Evolutionary conservation across 1,140 invertebrate species (phyloP).

Genomic region (Drosophila yakuba): DNA sequence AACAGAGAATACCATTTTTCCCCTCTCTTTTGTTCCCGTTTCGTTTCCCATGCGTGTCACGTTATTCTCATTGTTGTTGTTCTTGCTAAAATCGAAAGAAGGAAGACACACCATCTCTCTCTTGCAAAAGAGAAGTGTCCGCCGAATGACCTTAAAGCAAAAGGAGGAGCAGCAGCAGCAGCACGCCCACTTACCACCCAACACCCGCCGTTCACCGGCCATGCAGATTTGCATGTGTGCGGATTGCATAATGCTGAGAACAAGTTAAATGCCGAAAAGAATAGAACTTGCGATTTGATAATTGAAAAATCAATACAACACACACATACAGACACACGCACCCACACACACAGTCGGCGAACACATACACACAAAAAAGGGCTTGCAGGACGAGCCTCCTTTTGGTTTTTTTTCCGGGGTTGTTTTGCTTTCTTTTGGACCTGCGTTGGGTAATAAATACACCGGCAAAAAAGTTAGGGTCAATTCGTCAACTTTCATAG

Average conservation of each 20-base stretch:
- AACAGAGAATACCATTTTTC: not conserved
- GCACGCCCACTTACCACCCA: constrained; percentile 1
- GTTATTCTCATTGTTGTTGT: constrained; percentile 28
- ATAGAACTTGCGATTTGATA: constrained; percentile 15
- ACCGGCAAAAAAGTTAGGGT: not conserved
- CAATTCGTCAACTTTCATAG: not conserved
- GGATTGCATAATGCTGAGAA: constrained; percentile 56
- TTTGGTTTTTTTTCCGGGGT: constrained; percentile 37
- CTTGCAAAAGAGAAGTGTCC: constrained; percentile 57
- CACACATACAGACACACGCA: not conserved
- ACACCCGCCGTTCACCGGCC: constrained; percentile 18
- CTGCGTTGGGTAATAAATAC: constrained; percentile 13
- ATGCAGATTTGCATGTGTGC: constrained; percentile 25
- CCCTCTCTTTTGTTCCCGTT: constrained; percentile 23
- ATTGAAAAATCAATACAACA: constrained; percentile 64
- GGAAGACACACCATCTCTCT: constrained; percentile 19
- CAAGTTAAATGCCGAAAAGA: not conserved
- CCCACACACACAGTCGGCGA: no score
- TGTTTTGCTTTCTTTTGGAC: constrained; percentile 6
- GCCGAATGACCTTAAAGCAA: constrained; percentile 74
- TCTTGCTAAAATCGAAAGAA: constrained; percentile 32
- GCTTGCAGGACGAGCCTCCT: constrained; percentile 74
- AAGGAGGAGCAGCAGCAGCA: constrained; percentile 6
- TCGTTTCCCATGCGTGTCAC: constrained; percentile 55
- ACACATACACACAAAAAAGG: constrained; percentile 15